phyloP scores from a whole-genome alignment of 1,140 invertebrate genomes.

The Portunus trituberculatus region DNA sequence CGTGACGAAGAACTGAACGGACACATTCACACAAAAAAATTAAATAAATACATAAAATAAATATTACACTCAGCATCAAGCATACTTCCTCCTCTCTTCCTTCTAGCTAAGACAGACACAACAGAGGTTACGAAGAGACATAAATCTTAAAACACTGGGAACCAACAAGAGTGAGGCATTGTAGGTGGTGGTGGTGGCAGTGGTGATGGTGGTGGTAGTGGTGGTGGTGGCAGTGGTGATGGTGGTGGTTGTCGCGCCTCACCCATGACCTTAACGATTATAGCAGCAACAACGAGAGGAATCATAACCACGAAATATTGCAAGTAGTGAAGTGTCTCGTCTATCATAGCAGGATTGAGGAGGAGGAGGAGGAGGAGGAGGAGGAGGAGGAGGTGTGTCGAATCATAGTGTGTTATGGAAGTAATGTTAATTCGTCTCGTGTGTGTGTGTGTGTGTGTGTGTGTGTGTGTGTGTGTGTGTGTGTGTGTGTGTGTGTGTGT shows the following conservation, averaged over 20 bases:
- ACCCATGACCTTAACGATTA: background rate
- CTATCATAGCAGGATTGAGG: background rate
- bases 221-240: background rate
- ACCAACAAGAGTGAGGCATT: background rate
- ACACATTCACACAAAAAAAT: slow-evolving; percentile 26
- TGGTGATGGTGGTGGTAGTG: background rate
- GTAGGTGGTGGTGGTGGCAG: background rate
- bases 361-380: background rate
- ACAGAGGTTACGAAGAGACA: too few species aligned
- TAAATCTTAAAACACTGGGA: too few species aligned
- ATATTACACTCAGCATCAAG: too few species aligned
- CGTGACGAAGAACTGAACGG: background rate
- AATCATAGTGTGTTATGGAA: background rate
- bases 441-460: slow-evolving; percentile 45
- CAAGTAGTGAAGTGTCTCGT: background rate
- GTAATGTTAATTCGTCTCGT: background rate
- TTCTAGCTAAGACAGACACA: too few species aligned
- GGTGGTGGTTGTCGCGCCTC: background rate
- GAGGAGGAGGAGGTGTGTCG: background rate
- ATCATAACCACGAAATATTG: background rate
- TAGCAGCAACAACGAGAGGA: background rate
- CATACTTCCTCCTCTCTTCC: too few species aligned
- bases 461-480: slow-evolving; percentile 50
- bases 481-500: slow-evolving; percentile 18
- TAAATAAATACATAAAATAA: too few species aligned